Conservation (phyloP, 2,113 vertebrate species). For the Nesospiza acunhae region DNA sequence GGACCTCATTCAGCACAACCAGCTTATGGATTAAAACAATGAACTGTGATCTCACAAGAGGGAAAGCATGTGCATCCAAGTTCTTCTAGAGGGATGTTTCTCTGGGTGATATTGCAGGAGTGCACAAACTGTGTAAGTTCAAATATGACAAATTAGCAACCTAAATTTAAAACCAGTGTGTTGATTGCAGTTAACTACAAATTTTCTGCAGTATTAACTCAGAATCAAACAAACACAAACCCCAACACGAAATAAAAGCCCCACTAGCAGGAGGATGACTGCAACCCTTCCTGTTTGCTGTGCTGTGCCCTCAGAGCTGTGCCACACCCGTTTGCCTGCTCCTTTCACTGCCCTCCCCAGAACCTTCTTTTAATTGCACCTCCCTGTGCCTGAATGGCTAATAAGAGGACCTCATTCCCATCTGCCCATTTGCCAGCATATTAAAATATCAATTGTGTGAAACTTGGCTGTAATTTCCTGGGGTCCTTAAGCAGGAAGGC, state of each 20-base stretch:
- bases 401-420: neutral
- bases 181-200: neutral
- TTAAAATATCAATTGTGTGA: neutral
- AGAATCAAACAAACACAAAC: neutral
- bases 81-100: neutral
- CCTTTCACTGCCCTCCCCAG: accelerated
- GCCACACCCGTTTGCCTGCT: accelerated
- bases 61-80: neutral
- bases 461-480: neutral
- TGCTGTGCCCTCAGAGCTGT: accelerated
- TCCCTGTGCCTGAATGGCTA: neutral
- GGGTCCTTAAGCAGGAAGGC: neutral
- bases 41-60: neutral
- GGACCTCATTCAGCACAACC: neutral
- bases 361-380: neutral
- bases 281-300: neutral
- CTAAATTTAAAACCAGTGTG: neutral
- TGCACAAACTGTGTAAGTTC: neutral
- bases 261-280: too few species aligned
- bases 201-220: neutral
- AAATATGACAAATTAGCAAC: neutral
- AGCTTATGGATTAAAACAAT: neutral
- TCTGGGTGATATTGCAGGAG: neutral
- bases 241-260: neutral
- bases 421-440: neutral